Evolutionary conservation across 2,113 vertebrate genomes (phyloP).

Genomic region (Scartelaos histophorus): DNA sequence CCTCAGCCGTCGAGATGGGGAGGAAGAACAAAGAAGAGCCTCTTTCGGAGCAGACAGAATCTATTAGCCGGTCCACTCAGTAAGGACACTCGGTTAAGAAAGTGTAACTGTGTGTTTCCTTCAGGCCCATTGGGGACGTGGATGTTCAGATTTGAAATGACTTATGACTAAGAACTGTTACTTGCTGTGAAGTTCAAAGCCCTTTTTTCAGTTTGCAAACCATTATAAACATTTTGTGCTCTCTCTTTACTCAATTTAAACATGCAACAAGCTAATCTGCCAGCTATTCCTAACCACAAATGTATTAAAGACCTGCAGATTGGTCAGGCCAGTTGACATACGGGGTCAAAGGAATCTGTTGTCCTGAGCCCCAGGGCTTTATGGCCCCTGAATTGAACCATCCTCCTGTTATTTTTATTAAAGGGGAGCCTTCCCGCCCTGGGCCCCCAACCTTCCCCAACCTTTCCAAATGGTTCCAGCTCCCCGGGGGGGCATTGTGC

Average conservation of each 20-base stretch:
- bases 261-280: too few species aligned
- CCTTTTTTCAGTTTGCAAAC: neutral
- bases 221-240: neutral
- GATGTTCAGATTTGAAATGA: neutral
- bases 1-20: constrained; percentile 43
- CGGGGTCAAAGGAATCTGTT: too few species aligned
- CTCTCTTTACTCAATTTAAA: neutral
- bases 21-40: constrained; percentile 37
- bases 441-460: too few species aligned
- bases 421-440: neutral
- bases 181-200: neutral
- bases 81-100: constrained; percentile 24
- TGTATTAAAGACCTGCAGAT: neutral
- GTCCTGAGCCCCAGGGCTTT: neutral
- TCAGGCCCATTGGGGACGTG: constrained; percentile 26
- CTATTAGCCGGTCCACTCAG: constrained; percentile 28
- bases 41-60: constrained; percentile 41
- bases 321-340: neutral
- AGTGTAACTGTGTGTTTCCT: constrained; percentile 11
- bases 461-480: too few species aligned
- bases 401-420: neutral
- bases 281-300: neutral
- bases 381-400: neutral
- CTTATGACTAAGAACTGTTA: too few species aligned
- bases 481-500: neutral